Evolutionary conservation across 2,888 invertebrate species (phyloP).

Genomic region (Tanytarsus gracilentus): DNA sequence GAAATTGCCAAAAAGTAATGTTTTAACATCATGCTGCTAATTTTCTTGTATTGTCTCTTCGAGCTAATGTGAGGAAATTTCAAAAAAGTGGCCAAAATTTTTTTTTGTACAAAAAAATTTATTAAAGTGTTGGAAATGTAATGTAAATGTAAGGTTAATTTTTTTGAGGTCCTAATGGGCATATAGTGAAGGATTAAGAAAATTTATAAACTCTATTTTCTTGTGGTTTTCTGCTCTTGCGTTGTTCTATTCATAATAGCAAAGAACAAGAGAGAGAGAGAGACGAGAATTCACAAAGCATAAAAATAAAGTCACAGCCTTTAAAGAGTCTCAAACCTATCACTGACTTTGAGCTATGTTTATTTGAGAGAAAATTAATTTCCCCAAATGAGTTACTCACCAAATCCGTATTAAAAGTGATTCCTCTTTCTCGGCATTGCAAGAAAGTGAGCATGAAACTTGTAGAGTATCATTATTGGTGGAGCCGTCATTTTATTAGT

Average conservation of each 20-base stretch:
- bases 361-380: constrained; percentile 8
- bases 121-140: neutral
- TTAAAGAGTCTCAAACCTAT: too few species aligned
- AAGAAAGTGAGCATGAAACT: constrained; percentile 6
- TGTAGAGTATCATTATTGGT: constrained; percentile 17
- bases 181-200: constrained; percentile 5
- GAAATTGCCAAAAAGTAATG: constrained; percentile 5
- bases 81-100: neutral
- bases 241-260: neutral
- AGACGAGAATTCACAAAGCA: too few species aligned
- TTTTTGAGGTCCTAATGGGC: too few species aligned
- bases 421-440: neutral
- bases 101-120: neutral
- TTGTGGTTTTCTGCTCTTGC: too few species aligned
- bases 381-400: neutral
- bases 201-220: constrained; percentile 8
- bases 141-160: neutral
- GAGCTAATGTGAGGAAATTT: neutral
- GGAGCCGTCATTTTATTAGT: constrained; percentile 26
- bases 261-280: neutral
- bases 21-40: constrained; percentile 15
- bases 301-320: too few species aligned
- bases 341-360: too few species aligned
- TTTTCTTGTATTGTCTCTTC: neutral
- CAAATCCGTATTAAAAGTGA: neutral